A percentile compares a stretch with the other conserved stretches of the same genome.
phyloP scores from a whole-genome alignment of 2,888 invertebrate genomes.

The Orthonychiurus folsomi region DNA sequence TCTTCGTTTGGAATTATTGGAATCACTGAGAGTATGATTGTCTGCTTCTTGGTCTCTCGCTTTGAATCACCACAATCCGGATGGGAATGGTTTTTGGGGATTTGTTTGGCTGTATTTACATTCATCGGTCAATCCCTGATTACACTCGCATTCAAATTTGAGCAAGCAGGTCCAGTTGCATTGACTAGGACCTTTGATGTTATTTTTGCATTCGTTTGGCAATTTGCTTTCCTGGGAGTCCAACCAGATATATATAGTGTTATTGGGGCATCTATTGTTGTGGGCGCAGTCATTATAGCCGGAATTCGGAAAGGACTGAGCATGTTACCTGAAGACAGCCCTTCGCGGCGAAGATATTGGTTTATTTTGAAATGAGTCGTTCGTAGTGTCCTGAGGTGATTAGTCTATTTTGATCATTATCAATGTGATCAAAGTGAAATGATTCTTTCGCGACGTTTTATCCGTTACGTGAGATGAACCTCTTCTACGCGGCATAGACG shows the following conservation, averaged over 20 bases:
- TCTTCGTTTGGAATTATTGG: slow-evolving; percentile 30
- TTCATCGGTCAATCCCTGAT: slow-evolving; percentile 31
- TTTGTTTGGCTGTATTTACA: slow-evolving; percentile 25
- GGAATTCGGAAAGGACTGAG: slow-evolving; percentile 30
- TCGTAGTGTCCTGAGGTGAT: too few species aligned
- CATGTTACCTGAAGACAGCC: slow-evolving; percentile 27
- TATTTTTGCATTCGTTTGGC: slow-evolving; percentile 30
- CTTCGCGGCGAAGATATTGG: slow-evolving; percentile 16
- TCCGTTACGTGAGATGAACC: too few species aligned
- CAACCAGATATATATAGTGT: slow-evolving; percentile 24
- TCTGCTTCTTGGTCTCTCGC: slow-evolving; percentile 23
- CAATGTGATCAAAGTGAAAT: too few species aligned
- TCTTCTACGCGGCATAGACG: too few species aligned
- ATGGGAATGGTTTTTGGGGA: slow-evolving; percentile 27
- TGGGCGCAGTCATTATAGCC: slow-evolving; percentile 25
- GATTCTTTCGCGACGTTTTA: too few species aligned
- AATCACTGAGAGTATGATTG: slow-evolving; percentile 19
- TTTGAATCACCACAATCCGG: slow-evolving; percentile 23
- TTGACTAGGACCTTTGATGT: slow-evolving; percentile 32
- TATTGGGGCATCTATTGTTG: slow-evolving; percentile 26
- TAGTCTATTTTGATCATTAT: too few species aligned
- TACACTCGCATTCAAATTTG: slow-evolving; percentile 32
- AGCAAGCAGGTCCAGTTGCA: slow-evolving; percentile 33
- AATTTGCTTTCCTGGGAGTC: slow-evolving; percentile 27
- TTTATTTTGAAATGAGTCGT: slow-evolving; percentile 20